phyloP scores from a whole-genome alignment of 92 coral and sea anemone genomes.

The Zoanthus sociatus region DNA sequence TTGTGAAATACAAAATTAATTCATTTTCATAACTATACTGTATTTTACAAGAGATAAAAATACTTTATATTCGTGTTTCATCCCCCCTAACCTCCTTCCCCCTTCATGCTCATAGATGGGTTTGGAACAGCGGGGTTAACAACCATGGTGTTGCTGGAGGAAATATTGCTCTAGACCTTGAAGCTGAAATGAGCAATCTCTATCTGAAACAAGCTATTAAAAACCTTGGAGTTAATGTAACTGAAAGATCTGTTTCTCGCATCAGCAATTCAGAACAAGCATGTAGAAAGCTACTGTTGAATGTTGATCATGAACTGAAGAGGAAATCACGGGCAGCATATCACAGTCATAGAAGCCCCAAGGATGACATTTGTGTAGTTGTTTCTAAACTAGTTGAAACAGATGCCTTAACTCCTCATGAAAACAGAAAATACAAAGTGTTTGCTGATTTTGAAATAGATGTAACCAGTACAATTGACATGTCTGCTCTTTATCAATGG shows the following conservation, averaged over 20 bases:
- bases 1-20: no score
- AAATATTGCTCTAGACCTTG: conserved; percentile 55
- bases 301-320: neutral
- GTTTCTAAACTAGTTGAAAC: conserved; percentile 26
- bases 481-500: conserved; percentile 46
- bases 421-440: conserved; percentile 15
- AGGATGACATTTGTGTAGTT: conserved; percentile 16
- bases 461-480: conserved; percentile 28
- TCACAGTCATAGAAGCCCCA: conserved; percentile 6
- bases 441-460: conserved; percentile 22
- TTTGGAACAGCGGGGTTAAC: conserved; percentile 54
- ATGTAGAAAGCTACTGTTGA: neutral
- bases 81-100: no score
- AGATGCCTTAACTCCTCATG: conserved; percentile 26
- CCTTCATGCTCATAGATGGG: conserved; percentile 16
- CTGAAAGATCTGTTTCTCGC: conserved; percentile 22
- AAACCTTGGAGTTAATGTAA: conserved; percentile 46
- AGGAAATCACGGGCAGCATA: neutral
- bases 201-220: conserved; percentile 49
- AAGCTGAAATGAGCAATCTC: conserved; percentile 53
- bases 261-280: conserved; percentile 4
- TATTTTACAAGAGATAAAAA: neutral
- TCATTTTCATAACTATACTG: no score
- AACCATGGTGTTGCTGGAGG: conserved; percentile 26
- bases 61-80: no score